phyloP scores from a whole-genome alignment of 2,888 invertebrate species.

The Megaustenia siamemsis region DNA sequence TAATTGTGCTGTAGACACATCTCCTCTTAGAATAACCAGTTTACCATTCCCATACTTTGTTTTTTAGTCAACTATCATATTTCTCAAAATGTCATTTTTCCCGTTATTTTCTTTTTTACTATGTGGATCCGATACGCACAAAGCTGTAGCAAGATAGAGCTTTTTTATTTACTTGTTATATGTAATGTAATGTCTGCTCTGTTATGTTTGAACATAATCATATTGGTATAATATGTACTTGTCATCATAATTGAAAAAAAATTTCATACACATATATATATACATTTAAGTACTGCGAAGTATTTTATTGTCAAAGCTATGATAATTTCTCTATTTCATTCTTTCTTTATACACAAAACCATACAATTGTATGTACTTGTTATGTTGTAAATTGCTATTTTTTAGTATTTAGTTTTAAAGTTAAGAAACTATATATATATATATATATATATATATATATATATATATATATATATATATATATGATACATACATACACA shows the following conservation, averaged over 20 bases:
- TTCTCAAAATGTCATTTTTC: constrained; percentile 31
- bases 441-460: no score
- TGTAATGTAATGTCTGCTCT: constrained; percentile 10
- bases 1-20: not conserved
- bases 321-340: no score
- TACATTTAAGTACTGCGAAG: not conserved
- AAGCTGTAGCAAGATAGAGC: constrained; percentile 44
- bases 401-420: no score
- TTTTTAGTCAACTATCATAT: constrained; percentile 21
- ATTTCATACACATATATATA: not conserved
- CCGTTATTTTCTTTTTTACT: constrained; percentile 16
- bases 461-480: no score
- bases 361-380: no score
- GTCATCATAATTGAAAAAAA: not conserved
- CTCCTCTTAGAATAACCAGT: constrained; percentile 29
- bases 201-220: not conserved
- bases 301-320: no score
- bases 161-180: constrained; percentile 35
- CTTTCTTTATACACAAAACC: no score
- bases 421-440: no score
- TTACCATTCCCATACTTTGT: constrained; percentile 38
- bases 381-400: no score
- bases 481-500: no score
- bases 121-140: constrained; percentile 53
- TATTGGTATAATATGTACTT: not conserved